Base-by-base conservation (phyloP, 2,888 invertebrate genomes). In the Drosophila merina region DNA sequence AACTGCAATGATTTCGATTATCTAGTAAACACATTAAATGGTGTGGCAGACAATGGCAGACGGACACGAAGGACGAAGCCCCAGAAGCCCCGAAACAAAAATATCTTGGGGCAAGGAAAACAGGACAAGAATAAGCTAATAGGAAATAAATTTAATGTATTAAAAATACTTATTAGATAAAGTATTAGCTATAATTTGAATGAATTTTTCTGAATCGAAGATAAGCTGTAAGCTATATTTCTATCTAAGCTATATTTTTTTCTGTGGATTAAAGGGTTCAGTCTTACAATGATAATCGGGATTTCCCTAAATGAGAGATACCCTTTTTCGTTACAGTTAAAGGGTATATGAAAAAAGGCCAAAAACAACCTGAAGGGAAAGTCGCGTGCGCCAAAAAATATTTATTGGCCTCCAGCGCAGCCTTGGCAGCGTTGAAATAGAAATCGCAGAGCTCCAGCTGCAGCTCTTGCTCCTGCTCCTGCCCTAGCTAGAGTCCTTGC, bases 11-110 rank as follows among this genome's bases (percentile, higher is more conserved):
- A 70, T 78, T 72, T 82, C 87, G 81, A 82, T 82, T 86, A 82
- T 82, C 81, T 86, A 58, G 87, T 82, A 86, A 82, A 82, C 87
- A 86, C 87, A 82, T 86, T 82, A 85, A 87, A 82, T 87, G 74
- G 76, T 72, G 83, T 79, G 86, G 76, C 87, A 85, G 76, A 78
- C 82, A 78, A 79, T 84, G 76, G 72, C 67, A 55, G 51, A 26
- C 69, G 80, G 81, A 72, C 64, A 72, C 58, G 54, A 69, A 48
- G 51, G 60, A 58, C 33, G 45, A 44, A 36, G 44, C 20, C 54
- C 47, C 55, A 42, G 31, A 47, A 20, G 14, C 14, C 1, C 14
- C 38, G 42, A 47, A 52, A 20, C 38, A 25, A 31, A 51, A 59
- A 60, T 68, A 60, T 63, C 63, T 76, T 12, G 10, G 12, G 55